Base-by-base conservation (phyloP, 2,797 vertebrate species). In the Mormyrus proboscirostris region DNA sequence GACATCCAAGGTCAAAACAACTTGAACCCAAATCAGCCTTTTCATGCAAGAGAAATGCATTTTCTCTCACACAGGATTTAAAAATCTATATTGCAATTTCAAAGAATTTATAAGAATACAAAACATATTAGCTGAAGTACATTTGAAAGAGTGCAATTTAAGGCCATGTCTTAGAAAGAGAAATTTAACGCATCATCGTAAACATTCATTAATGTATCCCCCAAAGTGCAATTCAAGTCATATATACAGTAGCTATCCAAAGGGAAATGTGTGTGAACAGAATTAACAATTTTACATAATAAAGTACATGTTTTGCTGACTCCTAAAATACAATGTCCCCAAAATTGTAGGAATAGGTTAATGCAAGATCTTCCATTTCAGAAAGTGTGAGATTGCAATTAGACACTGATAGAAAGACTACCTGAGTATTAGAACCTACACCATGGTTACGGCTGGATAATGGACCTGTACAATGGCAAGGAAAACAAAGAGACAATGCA, bases 381-480 rank as follows among this genome's bases (percentile, higher is more conserved):
- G 29, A 89, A 90, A 90, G 76, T 79, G 73, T 86, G 62, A 87
- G 79, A 87, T 8, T 87, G 62, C 73, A 90, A 89, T 89, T 90
- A 89, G 86, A 76, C 57, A 57, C 38, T 89, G 83, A 86, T 84
- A 90, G 65, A 83, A 90, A 89, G 90, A 89, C 86, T 73, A 89
- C 86, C 86, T 87, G 88, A 86, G 86, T 76, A 90, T 89, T 88
- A 79, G 69, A 87, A 88, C 22, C 88, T 55, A 65, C 76, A 89
- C 49, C 88, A 65, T 90, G 38, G 50, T 86, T 83, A 86, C 38
- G 47, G 49, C 47, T 89, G 49, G 55, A 89, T 51, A 89, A 87
- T 83, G 25, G 82, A 62, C 86, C 59, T 90, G 49, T 76, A 53
- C 82, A 86, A 89, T 90, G 90, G 76, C 88, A 90, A 79, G 73